phyloP scores from a whole-genome alignment of 2,888 invertebrate genomes.

The Stenurella melanura region DNA sequence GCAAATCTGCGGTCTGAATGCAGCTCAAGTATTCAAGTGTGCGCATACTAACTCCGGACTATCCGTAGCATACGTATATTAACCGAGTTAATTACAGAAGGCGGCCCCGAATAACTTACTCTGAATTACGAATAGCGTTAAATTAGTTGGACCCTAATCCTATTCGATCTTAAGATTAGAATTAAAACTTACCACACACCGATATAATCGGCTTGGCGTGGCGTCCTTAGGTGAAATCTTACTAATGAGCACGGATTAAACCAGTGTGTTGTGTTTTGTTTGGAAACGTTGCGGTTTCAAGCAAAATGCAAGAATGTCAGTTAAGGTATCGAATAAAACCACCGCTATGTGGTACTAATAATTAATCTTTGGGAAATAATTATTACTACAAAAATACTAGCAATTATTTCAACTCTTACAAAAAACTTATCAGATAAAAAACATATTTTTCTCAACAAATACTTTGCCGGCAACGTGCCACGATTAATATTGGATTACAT shows the following conservation, averaged over 20 bases:
- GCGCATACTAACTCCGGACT: constrained; percentile 28
- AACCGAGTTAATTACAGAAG: constrained; percentile 57
- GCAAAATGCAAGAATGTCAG: too few relatives aligned
- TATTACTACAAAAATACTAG: too few relatives aligned
- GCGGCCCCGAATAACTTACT: constrained; percentile 41
- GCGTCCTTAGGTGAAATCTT: constrained; percentile 24
- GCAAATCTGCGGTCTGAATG: constrained; percentile 38
- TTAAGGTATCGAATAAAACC: too few relatives aligned
- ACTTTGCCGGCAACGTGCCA: too few relatives aligned
- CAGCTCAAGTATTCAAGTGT: constrained; percentile 31
- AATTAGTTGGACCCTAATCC: constrained; percentile 61
- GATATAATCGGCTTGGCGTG: constrained; percentile 29
- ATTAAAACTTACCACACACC: constrained; percentile 33
- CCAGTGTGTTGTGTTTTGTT: constrained; percentile 5
- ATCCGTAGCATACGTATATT: constrained; percentile 50
- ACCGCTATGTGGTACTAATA: too few relatives aligned
- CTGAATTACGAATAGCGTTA: constrained; percentile 59
- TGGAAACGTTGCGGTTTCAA: background rate
- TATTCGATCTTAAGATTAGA: constrained; percentile 54
- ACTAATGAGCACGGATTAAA: constrained; percentile 4
- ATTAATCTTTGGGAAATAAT: too few relatives aligned
- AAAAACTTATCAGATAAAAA: too few relatives aligned
- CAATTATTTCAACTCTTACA: too few relatives aligned
- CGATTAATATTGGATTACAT: too few relatives aligned
- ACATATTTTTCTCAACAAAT: too few relatives aligned